Percentiles rank a stretch among this genome's conserved stretches.
phyloP scores from a whole-genome alignment of 2,888 invertebrate species.

The Amphipoea lucens region DNA sequence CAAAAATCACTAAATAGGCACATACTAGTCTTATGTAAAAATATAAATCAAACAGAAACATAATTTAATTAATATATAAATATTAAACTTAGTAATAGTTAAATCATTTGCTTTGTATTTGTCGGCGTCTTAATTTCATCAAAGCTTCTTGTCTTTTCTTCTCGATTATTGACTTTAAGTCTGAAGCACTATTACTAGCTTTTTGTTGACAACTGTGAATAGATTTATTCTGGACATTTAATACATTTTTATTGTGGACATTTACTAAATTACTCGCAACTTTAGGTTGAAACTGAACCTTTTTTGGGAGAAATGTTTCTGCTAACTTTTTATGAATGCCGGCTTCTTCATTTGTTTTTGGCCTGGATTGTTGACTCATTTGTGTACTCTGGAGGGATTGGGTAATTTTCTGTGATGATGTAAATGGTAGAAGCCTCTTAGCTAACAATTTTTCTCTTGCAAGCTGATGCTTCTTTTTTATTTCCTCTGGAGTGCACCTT shows the following conservation, averaged over 20 bases:
- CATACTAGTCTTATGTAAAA: slow-evolving; percentile 33
- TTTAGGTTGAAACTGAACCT: slow-evolving; percentile 76
- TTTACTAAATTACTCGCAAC: slow-evolving; percentile 67
- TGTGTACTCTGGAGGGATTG: slow-evolving; percentile 56
- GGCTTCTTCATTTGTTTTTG: slow-evolving; percentile 50
- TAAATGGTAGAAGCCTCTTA: slow-evolving; percentile 86
- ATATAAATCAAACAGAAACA: slow-evolving; percentile 55
- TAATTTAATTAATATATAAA: slow-evolving; percentile 55
- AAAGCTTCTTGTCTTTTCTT: slow-evolving; percentile 88
- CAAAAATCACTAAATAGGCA: slow-evolving; percentile 49
- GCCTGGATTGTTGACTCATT: slow-evolving; percentile 28
- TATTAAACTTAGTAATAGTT: slow-evolving; percentile 43
- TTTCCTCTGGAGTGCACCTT: slow-evolving; percentile 90
- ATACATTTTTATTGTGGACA: slow-evolving; percentile 57
- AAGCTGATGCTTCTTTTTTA: slow-evolving; percentile 90
- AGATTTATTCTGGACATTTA: slow-evolving; percentile 51
- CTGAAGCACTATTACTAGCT: slow-evolving; percentile 59
- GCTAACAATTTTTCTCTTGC: slow-evolving; percentile 91
- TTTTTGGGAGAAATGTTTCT: slow-evolving; percentile 37
- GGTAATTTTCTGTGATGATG: slow-evolving; percentile 74
- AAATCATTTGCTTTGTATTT: slow-evolving; percentile 73
- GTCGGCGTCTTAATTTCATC: slow-evolving; percentile 83
- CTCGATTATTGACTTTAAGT: slow-evolving; percentile 83
- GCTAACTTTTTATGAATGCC: slow-evolving; percentile 33
- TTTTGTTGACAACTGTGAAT: slow-evolving; percentile 53